Evolutionary conservation across 1,140 invertebrate species (phyloP), one percentile per base, ranked within the genome.

Genomic region (Patella vulgata): DNA sequence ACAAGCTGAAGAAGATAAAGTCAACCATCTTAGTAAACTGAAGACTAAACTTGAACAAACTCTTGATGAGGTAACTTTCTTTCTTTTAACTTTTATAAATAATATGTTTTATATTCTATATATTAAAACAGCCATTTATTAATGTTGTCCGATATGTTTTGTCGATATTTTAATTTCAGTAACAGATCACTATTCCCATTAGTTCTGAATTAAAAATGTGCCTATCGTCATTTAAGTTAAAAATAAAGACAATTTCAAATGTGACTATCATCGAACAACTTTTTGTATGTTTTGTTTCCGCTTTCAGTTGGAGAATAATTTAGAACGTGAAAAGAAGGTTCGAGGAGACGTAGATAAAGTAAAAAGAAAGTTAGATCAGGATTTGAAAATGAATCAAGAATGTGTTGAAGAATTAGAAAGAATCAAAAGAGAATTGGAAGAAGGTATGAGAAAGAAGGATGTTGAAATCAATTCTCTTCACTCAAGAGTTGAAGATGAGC

Each of bases 1-100:
- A 17, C 93, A 97, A 85, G 92, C 93, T 65, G 93, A 96, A 73
- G 96, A 99, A 86, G 97, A 99, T 86, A 99, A 99, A 87, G 93
- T 96, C 75, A 98, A 98, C 87, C 96, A 99, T 87, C 89, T 98
- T 78, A 98, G 95, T 89, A 98, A 99, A 86, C 93, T 98, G 62
- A 98, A 98, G 87, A 89, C 93, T 71, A 99, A 98, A 87, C 88
- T 98, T 75, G 97, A 99, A 87, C 93, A 96, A 83, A 97, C 95
- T 71, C 89, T 99, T 63, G 96, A 98, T 82, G 96, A 98, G 74
- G 74, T 77, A 66, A 57, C 21, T 12, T 2, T 47, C 27, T 14
- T 4, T 17, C 3, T 21, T 47, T n/a, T 46, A 19, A 14, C 33
- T 36, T 14, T 36, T 36, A 36, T 36, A 5, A 8, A 14, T 36